phyloP scores from a whole-genome alignment of 2,113 vertebrate species.

The Semnornis frantzii region DNA sequence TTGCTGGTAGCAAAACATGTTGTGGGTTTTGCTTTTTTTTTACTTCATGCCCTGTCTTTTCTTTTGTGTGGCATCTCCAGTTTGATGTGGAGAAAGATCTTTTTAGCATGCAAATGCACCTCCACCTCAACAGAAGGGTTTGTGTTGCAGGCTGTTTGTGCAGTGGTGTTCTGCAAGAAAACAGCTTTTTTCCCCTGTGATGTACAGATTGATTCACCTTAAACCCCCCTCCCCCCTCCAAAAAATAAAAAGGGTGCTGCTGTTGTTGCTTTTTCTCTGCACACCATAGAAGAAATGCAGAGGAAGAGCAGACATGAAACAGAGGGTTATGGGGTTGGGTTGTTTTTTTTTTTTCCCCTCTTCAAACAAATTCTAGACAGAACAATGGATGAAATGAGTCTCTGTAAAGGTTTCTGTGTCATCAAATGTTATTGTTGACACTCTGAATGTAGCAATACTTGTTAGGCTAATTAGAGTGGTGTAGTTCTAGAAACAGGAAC shows the following conservation, averaged over 20 bases:
- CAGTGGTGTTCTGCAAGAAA: constrained; percentile 1
- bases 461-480: constrained; percentile 50
- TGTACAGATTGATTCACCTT: background rate
- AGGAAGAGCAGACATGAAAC: background rate
- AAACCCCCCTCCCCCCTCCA: background rate
- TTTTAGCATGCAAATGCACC: background rate
- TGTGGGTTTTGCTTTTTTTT: background rate
- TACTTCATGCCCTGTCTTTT: background rate
- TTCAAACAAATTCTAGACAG: background rate
- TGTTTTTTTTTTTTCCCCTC: background rate
- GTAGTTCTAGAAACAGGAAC: constrained; percentile 40
- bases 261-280: constrained; percentile 23
- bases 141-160: background rate
- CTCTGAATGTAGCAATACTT: constrained; percentile 45
- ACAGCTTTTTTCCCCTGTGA: background rate
- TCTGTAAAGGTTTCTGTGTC: constrained; percentile 36
- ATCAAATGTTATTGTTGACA: constrained; percentile 54
- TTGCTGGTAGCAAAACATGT: background rate
- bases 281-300: background rate
- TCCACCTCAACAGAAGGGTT: background rate
- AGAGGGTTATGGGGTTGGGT: background rate
- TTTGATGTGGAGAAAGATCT: constrained; percentile 1
- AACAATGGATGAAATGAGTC: background rate
- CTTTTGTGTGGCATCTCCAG: background rate
- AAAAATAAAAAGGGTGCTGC: background rate